Conservation (phyloP, 1,140 invertebrate genomes). For the Achroia grisella region DNA sequence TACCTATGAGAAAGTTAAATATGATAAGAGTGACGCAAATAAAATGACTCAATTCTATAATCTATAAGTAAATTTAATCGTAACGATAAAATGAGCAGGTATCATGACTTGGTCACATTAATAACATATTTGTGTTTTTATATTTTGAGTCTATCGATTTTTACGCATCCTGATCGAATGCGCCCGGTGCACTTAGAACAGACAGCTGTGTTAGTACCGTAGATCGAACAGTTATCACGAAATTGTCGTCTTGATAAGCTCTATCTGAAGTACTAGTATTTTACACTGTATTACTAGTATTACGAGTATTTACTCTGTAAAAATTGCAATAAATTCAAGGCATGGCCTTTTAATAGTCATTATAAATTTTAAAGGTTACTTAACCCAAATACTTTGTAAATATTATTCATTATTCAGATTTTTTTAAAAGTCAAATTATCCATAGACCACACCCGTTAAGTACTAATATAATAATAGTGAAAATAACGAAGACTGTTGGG, state of each 20-base stretch:
- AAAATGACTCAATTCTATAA: too few species aligned
- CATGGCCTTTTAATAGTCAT: not conserved
- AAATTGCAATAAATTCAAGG: too few species aligned
- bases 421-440: not conserved
- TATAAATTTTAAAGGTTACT: not conserved
- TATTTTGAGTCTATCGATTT: not conserved
- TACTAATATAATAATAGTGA: not conserved
- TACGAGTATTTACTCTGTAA: too few species aligned
- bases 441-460: not conserved
- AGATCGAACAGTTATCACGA: not conserved
- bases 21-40: too few species aligned
- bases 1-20: too few species aligned
- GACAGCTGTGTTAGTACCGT: conserved; percentile 26
- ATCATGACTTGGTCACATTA: too few species aligned
- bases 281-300: too few species aligned
- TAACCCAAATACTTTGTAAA: not conserved
- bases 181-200: conserved; percentile 23
- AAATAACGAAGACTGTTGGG: not conserved
- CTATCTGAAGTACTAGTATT: conserved; percentile 4
- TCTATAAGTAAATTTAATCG: too few species aligned
- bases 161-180: conserved; percentile 1
- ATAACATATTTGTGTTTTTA: too few species aligned
- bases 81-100: too few species aligned
- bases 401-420: not conserved
- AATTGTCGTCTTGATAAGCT: conserved; percentile 7